Evolutionary conservation across 2,888 invertebrate species (phyloP).

Genomic region (Phasia obesa): DNA sequence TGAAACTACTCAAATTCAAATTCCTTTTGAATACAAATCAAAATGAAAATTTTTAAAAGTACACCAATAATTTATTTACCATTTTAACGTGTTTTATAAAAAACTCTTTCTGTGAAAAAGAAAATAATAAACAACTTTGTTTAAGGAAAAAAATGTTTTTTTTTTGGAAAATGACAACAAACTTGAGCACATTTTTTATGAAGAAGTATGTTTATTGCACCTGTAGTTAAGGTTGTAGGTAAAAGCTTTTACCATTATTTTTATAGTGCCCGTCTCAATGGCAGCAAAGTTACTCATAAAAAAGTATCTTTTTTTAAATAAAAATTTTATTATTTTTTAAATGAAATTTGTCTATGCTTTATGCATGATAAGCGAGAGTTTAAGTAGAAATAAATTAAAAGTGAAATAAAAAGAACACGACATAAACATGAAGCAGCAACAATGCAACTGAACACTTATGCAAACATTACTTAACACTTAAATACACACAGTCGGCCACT

Average conservation of each 20-base stretch:
- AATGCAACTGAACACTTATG: conserved; percentile 17
- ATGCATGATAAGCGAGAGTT: conserved; percentile 55
- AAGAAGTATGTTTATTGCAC: conserved; percentile 9
- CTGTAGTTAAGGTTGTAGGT: not conserved
- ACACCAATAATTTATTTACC: too few relatives aligned
- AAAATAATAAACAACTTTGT: too few relatives aligned
- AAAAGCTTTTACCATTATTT: not conserved
- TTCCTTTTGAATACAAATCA: too few relatives aligned
- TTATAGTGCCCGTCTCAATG: not conserved
- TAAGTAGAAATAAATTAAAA: conserved; percentile 59
- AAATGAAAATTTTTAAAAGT: too few relatives aligned
- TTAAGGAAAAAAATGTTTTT: too few relatives aligned
- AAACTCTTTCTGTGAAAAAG: too few relatives aligned
- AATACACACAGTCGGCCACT: conserved; percentile 24
- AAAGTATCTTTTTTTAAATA: conserved; percentile 20
- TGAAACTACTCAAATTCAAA: too few relatives aligned
- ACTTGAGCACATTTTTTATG: too few relatives aligned
- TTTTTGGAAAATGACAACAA: too few relatives aligned
- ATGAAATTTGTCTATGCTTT: conserved; percentile 45
- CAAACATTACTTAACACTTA: conserved; percentile 11
- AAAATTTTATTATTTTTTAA: conserved; percentile 36
- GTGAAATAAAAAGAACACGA: conserved; percentile 46
- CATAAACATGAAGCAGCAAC: conserved; percentile 40
- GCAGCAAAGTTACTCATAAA: not conserved
- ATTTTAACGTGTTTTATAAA: too few relatives aligned